Base-by-base conservation (phyloP, 2,888 invertebrate genomes). In the Plebejus argus region DNA sequence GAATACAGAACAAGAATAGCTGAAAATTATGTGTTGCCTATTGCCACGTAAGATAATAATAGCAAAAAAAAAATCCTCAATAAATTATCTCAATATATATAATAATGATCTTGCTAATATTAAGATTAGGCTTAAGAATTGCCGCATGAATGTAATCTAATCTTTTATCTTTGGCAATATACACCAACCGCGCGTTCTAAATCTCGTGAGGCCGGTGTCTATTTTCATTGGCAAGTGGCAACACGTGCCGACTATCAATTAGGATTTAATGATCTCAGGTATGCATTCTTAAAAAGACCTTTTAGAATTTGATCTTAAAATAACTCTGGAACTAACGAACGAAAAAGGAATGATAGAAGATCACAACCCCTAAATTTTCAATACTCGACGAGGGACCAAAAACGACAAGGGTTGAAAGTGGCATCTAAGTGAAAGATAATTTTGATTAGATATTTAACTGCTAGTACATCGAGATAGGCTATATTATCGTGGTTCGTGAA, bases 121-220 rank as follows among this genome's bases (percentile, higher is more conserved):
- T 66, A 28, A 15, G 66, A 66, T 66, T 66, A 66, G 28, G 23
- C 66, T 66, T 28, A 66, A 12, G 28, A 28, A 15, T 66, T 66
- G 28, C 66, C 15, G 1, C 12, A 66, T 28, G 3, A 58, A 70
- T 35, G 71, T 72, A 72, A 45, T 72, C 45, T 39, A 39, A 71
- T 71, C 71, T 71, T 71, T 72, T 45, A 39, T 71, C 39, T 39
- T 72, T 72, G 71, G 35, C 71, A 39, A 72, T 72, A 18, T 71
- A n/a, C 6, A 12, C 70, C 18, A 45, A 45, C 71, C 71, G 45
- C 71, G 20, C 20, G 71, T 45, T 72, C 71, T 71, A 71, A 45
- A 72, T 72, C 71, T 71, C 45, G 10, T 72, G 5, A 72, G 71
- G 71, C 20, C 35, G 71, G 71, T 72, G 20, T 45, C 71, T 72